phyloP scores from a whole-genome alignment of 2,888 invertebrate genomes.

The Drosophila atripex region DNA sequence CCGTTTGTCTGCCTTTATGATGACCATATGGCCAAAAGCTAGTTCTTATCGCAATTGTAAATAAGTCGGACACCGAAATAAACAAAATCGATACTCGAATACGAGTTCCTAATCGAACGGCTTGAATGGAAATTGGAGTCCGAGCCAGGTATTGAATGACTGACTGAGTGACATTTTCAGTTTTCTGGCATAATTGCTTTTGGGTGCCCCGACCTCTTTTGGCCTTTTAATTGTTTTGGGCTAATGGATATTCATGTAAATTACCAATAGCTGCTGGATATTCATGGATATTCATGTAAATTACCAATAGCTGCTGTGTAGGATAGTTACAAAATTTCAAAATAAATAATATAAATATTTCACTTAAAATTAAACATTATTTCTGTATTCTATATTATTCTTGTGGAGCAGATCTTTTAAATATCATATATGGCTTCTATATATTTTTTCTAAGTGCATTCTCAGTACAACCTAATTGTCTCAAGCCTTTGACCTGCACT shows the following conservation, averaged over 20 bases:
- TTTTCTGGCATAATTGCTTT: constrained; percentile 62
- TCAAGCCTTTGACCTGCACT: background rate
- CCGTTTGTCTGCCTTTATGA: constrained; percentile 31
- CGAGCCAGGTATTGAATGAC: constrained; percentile 48
- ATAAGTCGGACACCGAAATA: constrained; percentile 18
- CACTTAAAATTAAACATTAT: background rate
- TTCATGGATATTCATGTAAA: constrained; percentile 58
- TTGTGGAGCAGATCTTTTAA: no score
- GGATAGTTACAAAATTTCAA: background rate
- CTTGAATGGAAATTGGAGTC: constrained; percentile 65
- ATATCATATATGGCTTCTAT: background rate
- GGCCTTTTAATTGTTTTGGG: constrained; percentile 21
- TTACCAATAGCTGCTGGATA: constrained; percentile 2
- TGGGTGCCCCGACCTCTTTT: constrained; percentile 34
- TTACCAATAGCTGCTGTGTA: constrained; percentile 1
- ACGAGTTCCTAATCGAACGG: background rate
- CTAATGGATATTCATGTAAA: constrained; percentile 60
- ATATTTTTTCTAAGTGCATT: background rate
- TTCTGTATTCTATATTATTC: background rate
- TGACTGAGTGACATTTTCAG: constrained; percentile 19
- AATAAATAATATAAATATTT: background rate
- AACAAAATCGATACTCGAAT: constrained; percentile 8
- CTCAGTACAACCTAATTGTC: background rate
- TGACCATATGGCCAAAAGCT: constrained; percentile 56
- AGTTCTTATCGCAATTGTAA: constrained; percentile 26